Evolutionary conservation across 2,113 vertebrate genomes (phyloP), one percentile per base, ranked within the genome.

Genomic region (Agapornis roseicollis): DNA sequence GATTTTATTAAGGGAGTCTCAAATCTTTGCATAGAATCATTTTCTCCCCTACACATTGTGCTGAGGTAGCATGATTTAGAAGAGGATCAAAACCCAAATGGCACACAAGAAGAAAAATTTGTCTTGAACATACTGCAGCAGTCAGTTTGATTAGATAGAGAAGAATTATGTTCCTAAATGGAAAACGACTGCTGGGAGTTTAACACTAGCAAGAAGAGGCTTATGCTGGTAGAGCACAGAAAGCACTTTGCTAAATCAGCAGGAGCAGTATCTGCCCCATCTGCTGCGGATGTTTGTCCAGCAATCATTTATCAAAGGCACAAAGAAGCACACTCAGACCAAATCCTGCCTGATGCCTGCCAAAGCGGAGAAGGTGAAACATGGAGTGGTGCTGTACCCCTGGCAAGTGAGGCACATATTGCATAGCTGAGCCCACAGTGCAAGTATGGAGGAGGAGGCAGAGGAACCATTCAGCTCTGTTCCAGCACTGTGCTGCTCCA

Each of bases 401-500:
- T 0, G 1, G 29, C 65, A 41, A 70, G 41, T 44, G 65, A 84
- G 35, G 41, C 35, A 47, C 35, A 20, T 5, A 13, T 2, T 15
- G 70, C 55, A 52, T 35, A 23, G 49, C n/a, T 1, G 3, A 46
- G 52, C 8, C 39, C 50, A 19, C 3, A 1, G 42, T 31, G 13
- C 42, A n/a, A 56, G 24, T 49, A 6, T 47, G 29, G 39, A 71
- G 56, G 28, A 82, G 18, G 18, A 23, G 20, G 13, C 39, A 60
- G 28, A 60, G 29, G 71, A 13, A 11, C 27, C 2, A 1, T 44
- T 18, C 4, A 2, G 9, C 13, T 65, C 41, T 27, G 29, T 61
- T 66, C 11, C 4, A 28, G 35, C 28, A 64, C 35, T 28, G 9
- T 0, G 0, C 47, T 80, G 39, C 71, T 64, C 18, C 0, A 1